phyloP scores from a whole-genome alignment of 2,113 vertebrate species.

The Zingel zingel region DNA sequence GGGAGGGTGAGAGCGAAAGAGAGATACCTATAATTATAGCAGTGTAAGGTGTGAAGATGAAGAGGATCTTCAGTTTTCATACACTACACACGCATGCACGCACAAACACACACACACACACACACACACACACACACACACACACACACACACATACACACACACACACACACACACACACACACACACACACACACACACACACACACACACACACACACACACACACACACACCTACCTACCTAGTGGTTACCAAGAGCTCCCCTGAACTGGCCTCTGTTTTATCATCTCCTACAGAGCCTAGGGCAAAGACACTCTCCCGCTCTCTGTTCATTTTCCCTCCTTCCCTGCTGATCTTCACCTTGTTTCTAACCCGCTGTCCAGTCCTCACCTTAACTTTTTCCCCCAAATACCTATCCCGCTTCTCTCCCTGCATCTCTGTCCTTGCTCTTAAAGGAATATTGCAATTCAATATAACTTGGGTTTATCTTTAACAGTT shows the following conservation, averaged over 20 bases:
- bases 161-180: slow-evolving; percentile 27
- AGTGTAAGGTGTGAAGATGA: slow-evolving; percentile 75
- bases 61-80: slow-evolving; percentile 71
- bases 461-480: background rate
- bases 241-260: slow-evolving; percentile 61
- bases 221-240: slow-evolving; percentile 28
- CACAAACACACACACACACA: slow-evolving; percentile 31
- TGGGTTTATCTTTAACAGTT: background rate
- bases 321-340: slow-evolving; percentile 16
- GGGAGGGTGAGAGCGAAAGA: slow-evolving; percentile 58
- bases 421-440: background rate
- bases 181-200: slow-evolving; percentile 48
- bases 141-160: slow-evolving; percentile 47
- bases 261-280: slow-evolving; percentile 60
- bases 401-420: background rate
- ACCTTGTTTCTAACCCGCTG: slow-evolving; percentile 23
- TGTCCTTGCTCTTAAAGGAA: slow-evolving; percentile 20
- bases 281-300: slow-evolving; percentile 72
- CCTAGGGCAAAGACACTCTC: slow-evolving; percentile 69
- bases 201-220: slow-evolving; percentile 27
- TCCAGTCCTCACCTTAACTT: slow-evolving; percentile 19
- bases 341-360: slow-evolving; percentile 39
- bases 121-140: slow-evolving; percentile 22
- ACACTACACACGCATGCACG: slow-evolving; percentile 27
- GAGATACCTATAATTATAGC: slow-evolving; percentile 79